Evolutionary conservation across 2,888 invertebrate genomes (phyloP), one percentile per base, ranked within the genome.

Genomic region (Meloe dianella): DNA sequence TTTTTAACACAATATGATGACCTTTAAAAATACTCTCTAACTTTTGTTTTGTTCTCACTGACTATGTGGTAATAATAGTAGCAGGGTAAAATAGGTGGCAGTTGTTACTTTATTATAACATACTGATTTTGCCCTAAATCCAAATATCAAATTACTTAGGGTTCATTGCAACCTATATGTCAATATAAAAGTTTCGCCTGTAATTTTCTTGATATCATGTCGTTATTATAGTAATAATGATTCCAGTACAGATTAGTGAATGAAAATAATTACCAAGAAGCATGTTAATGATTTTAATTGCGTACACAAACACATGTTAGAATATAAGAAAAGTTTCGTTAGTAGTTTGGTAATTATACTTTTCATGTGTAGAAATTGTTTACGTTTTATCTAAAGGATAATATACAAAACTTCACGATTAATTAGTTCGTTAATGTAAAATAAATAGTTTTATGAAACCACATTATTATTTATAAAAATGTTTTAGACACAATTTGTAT

Each of bases 111-210:
- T 47, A 47, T 47, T 47, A 47, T 47, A 38, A 17, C 20, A 20
- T 20, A 47, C 20, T 20, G 20, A 47, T 47, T 47, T 47, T 41
- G 7, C 47, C 47, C 9, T 47, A 20, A 47, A 0, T 47, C 4
- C 2, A 51, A 61, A 58, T 57, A 65, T 65, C 65, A 35, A 51
- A 54, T 65, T 65, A 61, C 65, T 58, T 51, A 17, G 65, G 65
- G 65, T 29, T 29, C 30, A 7, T 57, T 30, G 38, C 61, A 65
- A 65, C 57, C 60, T 64, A 35, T 60, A 64, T 65, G 61, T 65
- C 65, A 65, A 65, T 65, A 65, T 65, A 62, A 58, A 65, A 61
- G 61, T 61, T 63, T 47, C n/a, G 30, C 29, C 20, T 65, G 57
- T 61, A 65, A 61, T 65, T 61, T 62, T 61, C 61, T 60, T 61